A percentile compares a stretch with the other conserved stretches of the same genome.
Conservation (phyloP, 1,140 invertebrate species). For the Bombyx mori region DNA sequence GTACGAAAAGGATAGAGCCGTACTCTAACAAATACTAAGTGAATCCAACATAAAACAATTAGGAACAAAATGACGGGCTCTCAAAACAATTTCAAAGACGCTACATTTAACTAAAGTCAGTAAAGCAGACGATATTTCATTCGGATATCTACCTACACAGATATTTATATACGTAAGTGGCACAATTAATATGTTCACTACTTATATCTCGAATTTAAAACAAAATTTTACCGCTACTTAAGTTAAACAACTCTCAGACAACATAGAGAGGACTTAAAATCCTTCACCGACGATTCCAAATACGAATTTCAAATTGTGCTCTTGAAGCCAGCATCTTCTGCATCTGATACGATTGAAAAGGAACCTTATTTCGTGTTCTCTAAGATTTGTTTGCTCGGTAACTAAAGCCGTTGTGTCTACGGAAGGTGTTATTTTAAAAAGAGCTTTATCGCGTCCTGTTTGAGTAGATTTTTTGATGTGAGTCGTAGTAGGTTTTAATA, state of each 20-base stretch:
- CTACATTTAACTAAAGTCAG: conserved; percentile 19
- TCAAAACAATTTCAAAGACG: conserved; percentile 4
- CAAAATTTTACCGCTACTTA: conserved; percentile 60
- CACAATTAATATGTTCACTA: conserved; percentile 52
- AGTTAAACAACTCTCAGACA: conserved; percentile 53
- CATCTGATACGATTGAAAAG: conserved; percentile 25
- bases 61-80: conserved; percentile 1
- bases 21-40: no score
- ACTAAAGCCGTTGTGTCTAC: conserved; percentile 25
- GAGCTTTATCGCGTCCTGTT: conserved; percentile 21
- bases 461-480: conserved; percentile 28
- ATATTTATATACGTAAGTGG: conserved; percentile 23
- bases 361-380: conserved; percentile 26
- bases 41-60: conserved; percentile 3
- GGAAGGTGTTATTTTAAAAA: conserved; percentile 19
- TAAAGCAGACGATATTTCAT: conserved; percentile 19
- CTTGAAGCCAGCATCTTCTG: conserved; percentile 33
- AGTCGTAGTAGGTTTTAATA: conserved; percentile 56
- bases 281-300: conserved; percentile 60
- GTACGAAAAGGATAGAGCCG: conserved; percentile 2
- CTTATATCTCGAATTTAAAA: conserved; percentile 50
- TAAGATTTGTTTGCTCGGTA: conserved; percentile 37
- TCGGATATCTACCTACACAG: conserved; percentile 18
- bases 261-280: conserved; percentile 61
- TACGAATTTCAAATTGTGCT: conserved; percentile 65